Conservation (phyloP, 2,888 invertebrate species). For the Noctua janthina region DNA sequence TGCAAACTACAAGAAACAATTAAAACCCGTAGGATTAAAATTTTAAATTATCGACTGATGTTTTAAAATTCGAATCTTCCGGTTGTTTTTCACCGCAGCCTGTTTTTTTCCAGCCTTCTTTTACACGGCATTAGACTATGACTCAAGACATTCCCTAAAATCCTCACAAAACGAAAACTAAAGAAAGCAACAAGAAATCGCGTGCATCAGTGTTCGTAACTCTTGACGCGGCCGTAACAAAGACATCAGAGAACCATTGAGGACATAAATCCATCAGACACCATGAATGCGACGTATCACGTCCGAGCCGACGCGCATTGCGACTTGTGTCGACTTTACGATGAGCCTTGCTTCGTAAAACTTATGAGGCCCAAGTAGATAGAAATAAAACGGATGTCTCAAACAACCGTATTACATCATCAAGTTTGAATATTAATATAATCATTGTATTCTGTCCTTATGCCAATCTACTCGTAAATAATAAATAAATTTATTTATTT, state of each 20-base stretch:
- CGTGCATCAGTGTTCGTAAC: constrained; percentile 57
- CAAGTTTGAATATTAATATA: background rate
- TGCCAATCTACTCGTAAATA: too few species aligned
- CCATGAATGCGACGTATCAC: constrained; percentile 84
- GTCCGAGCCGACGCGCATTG: constrained; percentile 78
- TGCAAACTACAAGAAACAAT: background rate
- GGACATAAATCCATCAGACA: constrained; percentile 83
- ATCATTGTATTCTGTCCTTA: background rate
- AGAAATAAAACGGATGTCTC: background rate
- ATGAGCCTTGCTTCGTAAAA: constrained; percentile 82
- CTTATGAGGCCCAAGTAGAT: constrained; percentile 68
- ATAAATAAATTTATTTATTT: too few species aligned
- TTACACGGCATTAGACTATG: background rate
- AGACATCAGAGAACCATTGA: constrained; percentile 80
- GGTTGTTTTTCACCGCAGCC: too few species aligned
- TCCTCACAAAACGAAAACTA: constrained; percentile 24
- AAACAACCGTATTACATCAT: background rate
- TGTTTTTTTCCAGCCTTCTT: too few species aligned
- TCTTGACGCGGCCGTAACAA: constrained; percentile 68
- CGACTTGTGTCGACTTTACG: constrained; percentile 81
- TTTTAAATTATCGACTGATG: background rate
- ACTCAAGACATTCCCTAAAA: constrained; percentile 2
- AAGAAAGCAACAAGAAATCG: constrained; percentile 44
- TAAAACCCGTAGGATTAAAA: background rate
- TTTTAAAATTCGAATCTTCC: too few species aligned